phyloP scores from a whole-genome alignment of 2,113 vertebrate genomes.

The Acrocephalus kingi region DNA sequence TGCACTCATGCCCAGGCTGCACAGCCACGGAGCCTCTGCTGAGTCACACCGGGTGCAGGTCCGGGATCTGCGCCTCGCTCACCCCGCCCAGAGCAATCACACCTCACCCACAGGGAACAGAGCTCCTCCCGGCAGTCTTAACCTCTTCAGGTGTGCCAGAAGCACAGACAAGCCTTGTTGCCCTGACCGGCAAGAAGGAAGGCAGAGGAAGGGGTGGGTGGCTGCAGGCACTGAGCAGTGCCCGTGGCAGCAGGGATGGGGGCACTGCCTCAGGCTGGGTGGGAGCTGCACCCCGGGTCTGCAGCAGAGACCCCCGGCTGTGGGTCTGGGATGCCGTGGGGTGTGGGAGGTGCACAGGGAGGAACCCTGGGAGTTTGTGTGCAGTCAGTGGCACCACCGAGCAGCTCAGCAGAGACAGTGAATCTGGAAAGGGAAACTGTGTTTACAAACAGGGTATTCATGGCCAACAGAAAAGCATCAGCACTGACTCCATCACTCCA shows the following conservation, averaged over 20 bases:
- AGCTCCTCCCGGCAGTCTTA: neutral
- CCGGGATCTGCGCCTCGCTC: neutral
- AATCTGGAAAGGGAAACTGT: neutral
- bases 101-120: neutral
- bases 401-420: neutral
- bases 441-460: neutral
- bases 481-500: too few species aligned
- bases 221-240: fast-evolving
- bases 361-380: neutral
- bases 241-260: fast-evolving
- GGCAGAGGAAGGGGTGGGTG: neutral
- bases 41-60: neutral
- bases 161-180: neutral
- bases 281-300: fast-evolving
- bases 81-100: neutral
- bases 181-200: fast-evolving
- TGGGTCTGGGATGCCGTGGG: neutral
- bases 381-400: neutral
- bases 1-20: fast-evolving
- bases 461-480: neutral
- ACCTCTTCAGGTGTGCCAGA: neutral
- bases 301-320: fast-evolving
- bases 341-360: neutral
- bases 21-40: fast-evolving
- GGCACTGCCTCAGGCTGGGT: neutral